These are phyloP conservation scores for Podilymbus podiceps DNA, from an alignment of 2,113 vertebrate genomes.

Conservation along the genomic window DNA sequence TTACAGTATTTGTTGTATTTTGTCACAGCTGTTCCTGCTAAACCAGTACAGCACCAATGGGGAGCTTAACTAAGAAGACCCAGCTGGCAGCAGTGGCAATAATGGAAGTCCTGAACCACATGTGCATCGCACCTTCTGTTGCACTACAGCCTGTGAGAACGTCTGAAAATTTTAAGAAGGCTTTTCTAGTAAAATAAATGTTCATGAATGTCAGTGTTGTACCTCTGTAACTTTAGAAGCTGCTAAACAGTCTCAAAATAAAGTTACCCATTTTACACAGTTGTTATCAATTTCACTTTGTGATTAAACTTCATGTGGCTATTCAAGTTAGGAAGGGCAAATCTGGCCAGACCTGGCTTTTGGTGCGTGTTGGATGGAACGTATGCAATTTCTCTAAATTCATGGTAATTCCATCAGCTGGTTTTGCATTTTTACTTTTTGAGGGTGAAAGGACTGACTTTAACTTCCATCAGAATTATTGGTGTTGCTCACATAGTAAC, in stretches of 20 bases:
- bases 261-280: not conserved
- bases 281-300: not conserved
- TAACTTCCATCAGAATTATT: not conserved
- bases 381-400: not conserved
- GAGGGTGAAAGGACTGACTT: not conserved
- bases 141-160: not conserved
- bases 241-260: conserved; percentile 16
- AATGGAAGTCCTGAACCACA: not conserved
- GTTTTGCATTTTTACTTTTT: not conserved
- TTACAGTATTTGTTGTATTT: not conserved
- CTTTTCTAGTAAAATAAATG: not conserved
- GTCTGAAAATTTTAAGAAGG: not conserved
- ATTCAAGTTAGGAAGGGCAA: not conserved
- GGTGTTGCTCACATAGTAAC: not conserved
- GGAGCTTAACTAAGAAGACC: not conserved
- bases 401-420: not conserved
- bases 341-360: not conserved
- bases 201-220: not conserved
- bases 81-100: not conserved
- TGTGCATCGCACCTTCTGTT: not conserved
- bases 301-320: not conserved
- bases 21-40: not conserved
- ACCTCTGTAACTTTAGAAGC: not conserved
- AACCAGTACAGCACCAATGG: not conserved
- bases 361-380: not conserved